Base-by-base conservation (phyloP, 2,113 vertebrate genomes). In the Oryzias javanicus region DNA sequence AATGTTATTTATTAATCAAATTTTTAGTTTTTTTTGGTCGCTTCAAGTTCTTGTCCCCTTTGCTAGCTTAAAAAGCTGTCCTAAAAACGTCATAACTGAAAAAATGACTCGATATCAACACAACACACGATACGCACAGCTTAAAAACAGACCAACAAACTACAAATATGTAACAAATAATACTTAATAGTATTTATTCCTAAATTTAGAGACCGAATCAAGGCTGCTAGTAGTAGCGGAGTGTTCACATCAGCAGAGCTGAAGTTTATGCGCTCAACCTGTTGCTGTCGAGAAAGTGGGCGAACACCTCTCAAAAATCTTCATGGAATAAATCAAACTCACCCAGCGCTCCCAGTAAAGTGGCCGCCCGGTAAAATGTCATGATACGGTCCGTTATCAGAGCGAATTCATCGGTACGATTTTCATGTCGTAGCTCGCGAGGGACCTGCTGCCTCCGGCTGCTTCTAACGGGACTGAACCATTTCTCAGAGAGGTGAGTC, bases 401-500 rank as follows among this genome's bases (percentile, higher is more conserved):
- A 44, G 27, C 54, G 35, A 77, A 52, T 45, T 77, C 58, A 15
- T 83, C 71, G 64, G 54, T 67, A 67, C 60, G 78, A 68, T 84
- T 59, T 42, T 76, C 49, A 18, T 48, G 25, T 64, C 52, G 62
- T 42, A 51, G 55, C 60, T 60, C 77, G 49, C 70, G 14, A 19
- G 57, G 64, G 42, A 45, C 59, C 70, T 29, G 62, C 61, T 3
- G 46, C 53, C 57, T 25, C 57, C 4, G 51, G 19, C 78, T 22
- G 68, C 54, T 74, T 44, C 60, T 82, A 81, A 84, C 79, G 78
- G 88, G 90, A 90, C 67, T 72, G 88, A 87, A 90, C 91, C 89
- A 90, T 67, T 83, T 78, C 47, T 60, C 17, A 0, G 67, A 20
- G 57, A 61, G 86, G 84, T 35, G 35, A 35, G 35, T 35, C 35